phyloP scores from a whole-genome alignment of 2,888 invertebrate species.

The Amiota communis region DNA sequence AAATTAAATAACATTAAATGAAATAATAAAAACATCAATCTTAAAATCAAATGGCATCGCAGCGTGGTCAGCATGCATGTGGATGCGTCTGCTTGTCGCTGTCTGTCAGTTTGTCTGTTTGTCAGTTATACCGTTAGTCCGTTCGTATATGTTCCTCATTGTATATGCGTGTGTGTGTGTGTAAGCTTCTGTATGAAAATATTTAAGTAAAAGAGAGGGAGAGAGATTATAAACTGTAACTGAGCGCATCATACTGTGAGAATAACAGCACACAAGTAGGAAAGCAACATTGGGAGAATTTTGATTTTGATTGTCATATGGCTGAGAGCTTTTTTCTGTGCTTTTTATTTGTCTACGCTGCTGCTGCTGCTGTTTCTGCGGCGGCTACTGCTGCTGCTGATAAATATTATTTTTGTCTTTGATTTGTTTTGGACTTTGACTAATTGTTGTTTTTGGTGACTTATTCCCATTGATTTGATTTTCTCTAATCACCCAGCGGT shows the following conservation, averaged over 20 bases:
- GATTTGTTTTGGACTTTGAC: constrained; percentile 27
- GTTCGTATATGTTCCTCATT: not conserved
- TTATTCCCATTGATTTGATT: not conserved
- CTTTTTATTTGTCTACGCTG: not conserved
- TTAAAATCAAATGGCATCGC: not conserved
- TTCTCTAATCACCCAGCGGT: constrained; percentile 14
- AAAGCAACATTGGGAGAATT: not conserved
- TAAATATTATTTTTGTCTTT: constrained; percentile 15
- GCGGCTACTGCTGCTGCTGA: not conserved
- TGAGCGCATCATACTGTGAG: not conserved
- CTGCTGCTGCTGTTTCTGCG: not conserved
- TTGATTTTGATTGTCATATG: constrained; percentile 10
- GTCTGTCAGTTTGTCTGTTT: not conserved
- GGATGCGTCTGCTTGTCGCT: not conserved
- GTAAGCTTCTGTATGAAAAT: not conserved
- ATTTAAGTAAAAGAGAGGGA: not conserved
- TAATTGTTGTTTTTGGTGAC: constrained; percentile 25
- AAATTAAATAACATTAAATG: not conserved
- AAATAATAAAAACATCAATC: too few relatives aligned
- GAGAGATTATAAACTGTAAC: not conserved
- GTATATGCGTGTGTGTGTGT: too few relatives aligned
- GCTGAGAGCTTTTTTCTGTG: not conserved
- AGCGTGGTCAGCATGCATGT: not conserved
- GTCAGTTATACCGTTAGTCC: not conserved
- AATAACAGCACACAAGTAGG: not conserved